phyloP scores from a whole-genome alignment of 92 coral and sea anemone species.

The Epizoanthus illoricatus region DNA sequence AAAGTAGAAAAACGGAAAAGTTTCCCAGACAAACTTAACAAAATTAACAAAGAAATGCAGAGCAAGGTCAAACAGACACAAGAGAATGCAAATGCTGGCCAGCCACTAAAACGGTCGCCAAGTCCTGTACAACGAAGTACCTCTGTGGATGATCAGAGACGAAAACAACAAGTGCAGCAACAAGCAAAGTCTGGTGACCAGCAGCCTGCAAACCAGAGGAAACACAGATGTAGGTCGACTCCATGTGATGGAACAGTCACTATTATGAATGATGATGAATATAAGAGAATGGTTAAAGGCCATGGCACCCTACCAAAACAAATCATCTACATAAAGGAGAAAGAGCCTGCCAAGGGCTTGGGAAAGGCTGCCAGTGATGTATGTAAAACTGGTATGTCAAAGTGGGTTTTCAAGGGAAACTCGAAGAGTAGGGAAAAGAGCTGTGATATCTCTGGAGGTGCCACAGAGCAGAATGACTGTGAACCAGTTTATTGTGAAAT shows the following conservation, averaged over 20 bases:
- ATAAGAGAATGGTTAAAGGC: constrained; percentile 20
- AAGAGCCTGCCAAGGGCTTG: constrained; percentile 19
- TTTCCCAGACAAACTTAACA: constrained; percentile 20
- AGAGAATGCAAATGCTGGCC: neutral
- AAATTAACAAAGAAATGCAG: constrained; percentile 1
- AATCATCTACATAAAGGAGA: constrained; percentile 26
- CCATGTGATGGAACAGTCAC: constrained; percentile 22
- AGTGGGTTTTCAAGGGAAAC: constrained; percentile 40
- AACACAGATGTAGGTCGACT: constrained; percentile 31
- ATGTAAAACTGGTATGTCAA: constrained; percentile 37
- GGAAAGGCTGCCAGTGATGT: neutral
- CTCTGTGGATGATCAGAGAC: neutral
- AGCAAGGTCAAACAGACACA: neutral
- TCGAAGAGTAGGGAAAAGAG: constrained; percentile 10
- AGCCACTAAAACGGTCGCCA: neutral
- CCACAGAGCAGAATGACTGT: neutral
- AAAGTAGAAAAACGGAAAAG: constrained; percentile 21
- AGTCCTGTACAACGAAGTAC: neutral
- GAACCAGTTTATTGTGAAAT: constrained; percentile 35
- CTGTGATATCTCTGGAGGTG: neutral
- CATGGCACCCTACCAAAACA: constrained; percentile 19
- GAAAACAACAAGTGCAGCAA: neutral
- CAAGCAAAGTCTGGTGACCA: neutral
- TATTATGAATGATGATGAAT: constrained; percentile 17
- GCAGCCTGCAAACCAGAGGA: constrained; percentile 1